Evolutionary conservation across 2,888 invertebrate species (phyloP).

Genomic region (Drosophila monieri): DNA sequence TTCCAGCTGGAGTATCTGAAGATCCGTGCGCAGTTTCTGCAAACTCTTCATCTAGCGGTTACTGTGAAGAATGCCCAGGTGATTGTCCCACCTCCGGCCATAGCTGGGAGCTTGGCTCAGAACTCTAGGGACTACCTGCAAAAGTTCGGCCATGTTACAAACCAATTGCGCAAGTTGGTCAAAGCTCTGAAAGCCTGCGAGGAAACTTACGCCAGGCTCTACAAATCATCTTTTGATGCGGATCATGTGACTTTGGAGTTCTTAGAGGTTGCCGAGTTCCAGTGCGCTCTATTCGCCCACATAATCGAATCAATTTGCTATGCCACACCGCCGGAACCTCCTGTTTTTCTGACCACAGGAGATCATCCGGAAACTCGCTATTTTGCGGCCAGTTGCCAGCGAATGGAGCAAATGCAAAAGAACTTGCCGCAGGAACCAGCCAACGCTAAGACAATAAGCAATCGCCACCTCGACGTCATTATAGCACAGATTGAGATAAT

Average conservation of each 20-base stretch:
- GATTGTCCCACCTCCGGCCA: conserved; percentile 96
- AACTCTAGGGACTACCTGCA: conserved; percentile 91
- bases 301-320: conserved; percentile 83
- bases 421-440: conserved; percentile 80
- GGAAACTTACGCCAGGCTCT: conserved; percentile 90
- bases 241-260: conserved; percentile 91
- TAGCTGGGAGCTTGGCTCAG: conserved; percentile 92
- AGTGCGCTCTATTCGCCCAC: conserved; percentile 82
- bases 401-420: conserved; percentile 80
- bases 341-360: conserved; percentile 80
- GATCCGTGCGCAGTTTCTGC: conserved; percentile 90
- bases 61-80: conserved; percentile 86
- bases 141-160: conserved; percentile 91
- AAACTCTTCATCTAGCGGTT: conserved; percentile 85
- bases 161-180: conserved; percentile 90
- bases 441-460: conserved; percentile 83
- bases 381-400: conserved; percentile 80
- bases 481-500: conserved; percentile 87
- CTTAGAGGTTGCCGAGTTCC: conserved; percentile 86
- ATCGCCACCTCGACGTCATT: conserved; percentile 85
- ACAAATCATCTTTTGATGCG: conserved; percentile 93
- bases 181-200: conserved; percentile 89
- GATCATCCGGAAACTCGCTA: conserved; percentile 83
- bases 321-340: conserved; percentile 83
- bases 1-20: conserved; percentile 92